phyloP scores from a whole-genome alignment of 2,888 invertebrate genomes.

The Habroteleia sp. region DNA sequence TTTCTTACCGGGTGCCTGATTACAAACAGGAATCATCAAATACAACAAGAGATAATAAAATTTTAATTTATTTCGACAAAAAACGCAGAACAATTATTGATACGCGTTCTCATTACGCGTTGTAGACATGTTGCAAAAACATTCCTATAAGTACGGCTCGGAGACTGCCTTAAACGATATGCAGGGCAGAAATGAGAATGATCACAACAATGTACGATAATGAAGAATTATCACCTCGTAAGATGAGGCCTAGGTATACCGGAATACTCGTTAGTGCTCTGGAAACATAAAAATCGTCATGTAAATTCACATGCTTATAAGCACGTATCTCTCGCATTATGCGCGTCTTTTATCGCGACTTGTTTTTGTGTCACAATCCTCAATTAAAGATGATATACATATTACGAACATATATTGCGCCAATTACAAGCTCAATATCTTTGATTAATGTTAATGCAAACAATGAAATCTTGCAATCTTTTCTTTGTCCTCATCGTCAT shows the following conservation, averaged over 20 bases:
- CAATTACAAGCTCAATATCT: conserved; percentile 30
- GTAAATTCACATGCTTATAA: conserved; percentile 54
- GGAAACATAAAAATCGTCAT: conserved; percentile 78
- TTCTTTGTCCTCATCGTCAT: too few relatives aligned
- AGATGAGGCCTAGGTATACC: conserved; percentile 58
- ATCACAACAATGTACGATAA: conserved; percentile 80
- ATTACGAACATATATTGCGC: conserved; percentile 39
- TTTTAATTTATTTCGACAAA: conserved; percentile 60
- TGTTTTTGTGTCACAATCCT: conserved; percentile 49
- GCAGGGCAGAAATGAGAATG: conserved; percentile 59
- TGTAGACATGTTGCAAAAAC: conserved; percentile 54
- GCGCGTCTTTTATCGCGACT: conserved; percentile 45
- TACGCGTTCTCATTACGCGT: conserved; percentile 57
- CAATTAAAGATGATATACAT: conserved; percentile 55
- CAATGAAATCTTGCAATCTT: conserved; percentile 4
- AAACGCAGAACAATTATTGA: conserved; percentile 61
- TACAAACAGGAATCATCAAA: conserved; percentile 57
- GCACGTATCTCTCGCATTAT: conserved; percentile 43
- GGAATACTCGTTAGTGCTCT: conserved; percentile 77
- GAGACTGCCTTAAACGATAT: conserved; percentile 50
- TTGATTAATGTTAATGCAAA: conserved; percentile 35
- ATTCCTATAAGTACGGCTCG: conserved; percentile 40
- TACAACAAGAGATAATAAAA: conserved; percentile 52
- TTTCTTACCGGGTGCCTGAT: conserved; percentile 48
- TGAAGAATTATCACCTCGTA: conserved; percentile 80